Base-by-base conservation (phyloP, 1,140 invertebrate genomes). In the Aphelenchoides besseyi region DNA sequence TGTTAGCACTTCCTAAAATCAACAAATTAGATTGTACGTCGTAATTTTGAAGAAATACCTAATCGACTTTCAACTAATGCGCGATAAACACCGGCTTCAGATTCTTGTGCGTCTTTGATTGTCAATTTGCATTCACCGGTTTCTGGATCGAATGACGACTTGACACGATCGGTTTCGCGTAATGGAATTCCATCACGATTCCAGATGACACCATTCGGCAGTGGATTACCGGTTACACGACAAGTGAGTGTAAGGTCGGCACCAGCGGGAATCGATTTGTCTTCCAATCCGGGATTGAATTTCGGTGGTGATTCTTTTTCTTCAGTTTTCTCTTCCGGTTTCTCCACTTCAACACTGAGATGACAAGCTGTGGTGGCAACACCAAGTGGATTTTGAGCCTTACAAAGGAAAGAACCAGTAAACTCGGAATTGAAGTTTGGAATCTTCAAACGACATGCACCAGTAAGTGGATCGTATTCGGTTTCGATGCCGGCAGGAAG, bases 321-420 rank as follows among this genome's bases (percentile, higher is more conserved):
- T 48, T 68, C 61, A 35, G 33, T 36, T 18, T 2, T 16, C 8
- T 73, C 68, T 71, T 78, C 62, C 48, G 68, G 63, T 71, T 63
- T 33, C 75, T 73, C 70, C 85, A 87, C 87, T 3, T 94, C 93
- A 68, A 95, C 89, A 82, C 92, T 89, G 1, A 97, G 86, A 16
- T 89, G 88, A 1, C 97, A 91, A 16, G 89, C 87, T 81, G 95
- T 93, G 16, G 91, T 88, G 2, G 87, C 87, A 80, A 91, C 90
- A 0, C 95, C 95, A 83, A 94, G 91, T 79, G 94, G 92, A 86
- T 98, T 98, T 18, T 88, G 90, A 1, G 94, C 94, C 1, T 92
- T 89, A 29, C 93, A 94, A 85, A 95, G 94, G 85, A 97, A 98
- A 64, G 89, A 88, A 26, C 95, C 95, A n/a, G 91, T 91, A 86